Base-by-base conservation (phyloP, 2,797 vertebrate species). In the Parauchenoglanis punctatus region DNA sequence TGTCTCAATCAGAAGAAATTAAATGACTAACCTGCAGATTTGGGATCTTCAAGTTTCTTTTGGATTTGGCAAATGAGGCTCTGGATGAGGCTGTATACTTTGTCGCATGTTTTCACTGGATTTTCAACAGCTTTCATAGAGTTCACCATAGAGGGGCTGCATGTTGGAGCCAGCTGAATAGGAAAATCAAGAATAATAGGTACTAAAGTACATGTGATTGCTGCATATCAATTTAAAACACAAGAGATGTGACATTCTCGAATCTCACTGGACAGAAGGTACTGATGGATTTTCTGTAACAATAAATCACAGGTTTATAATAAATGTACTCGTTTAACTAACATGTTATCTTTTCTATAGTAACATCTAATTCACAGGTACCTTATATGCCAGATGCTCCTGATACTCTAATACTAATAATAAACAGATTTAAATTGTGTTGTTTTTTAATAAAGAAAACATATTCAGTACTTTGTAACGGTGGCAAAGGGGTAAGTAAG, bases 71-170 rank as follows among this genome's bases (percentile, higher is more conserved):
- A 96, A 15, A 97, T 99, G 90, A 99, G 98, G 88, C 96, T 98
- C 96, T 99, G 97, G 88, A 99, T 97, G 91, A 99, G 95, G 81
- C 94, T 88, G 91, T 99, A 99, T 81, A 99, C 97, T 81, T 95
- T 93, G 93, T 99, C 97, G 90, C 99, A 99, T 0, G 96, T 97
- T 81, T 92, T 95, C 87, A 99, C 98, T 0, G 99, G 98, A 92
- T 99, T 99, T 92, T 97, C 94, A 81, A 99, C 97, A 0, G 97
- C 90, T 46, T 94, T 96, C 97, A 99, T 99, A 63, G 98, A 98
- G 92, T 96, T 99, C 72, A 98, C 92, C 89, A 99, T 89, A 25
- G 98, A 99, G 46, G 93, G 88, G 6, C 97, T 97, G 78, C 95
- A 94, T 61, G 97, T 98, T 5, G 98, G 98, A 0, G 98, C 97